phyloP scores from a whole-genome alignment of 2,888 invertebrate species.

The Serrognathus titanus region DNA sequence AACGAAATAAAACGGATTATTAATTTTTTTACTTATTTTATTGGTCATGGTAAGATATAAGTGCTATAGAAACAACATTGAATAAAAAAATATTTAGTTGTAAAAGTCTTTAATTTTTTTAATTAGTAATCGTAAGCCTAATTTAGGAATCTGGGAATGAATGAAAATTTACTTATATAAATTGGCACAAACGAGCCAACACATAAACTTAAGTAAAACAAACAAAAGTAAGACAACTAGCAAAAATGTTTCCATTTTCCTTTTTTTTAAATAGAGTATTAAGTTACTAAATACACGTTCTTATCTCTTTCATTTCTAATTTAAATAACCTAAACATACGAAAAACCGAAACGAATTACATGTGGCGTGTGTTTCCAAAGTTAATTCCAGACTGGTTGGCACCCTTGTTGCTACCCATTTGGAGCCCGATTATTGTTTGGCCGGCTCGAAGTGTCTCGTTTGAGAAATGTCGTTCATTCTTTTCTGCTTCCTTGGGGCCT shows the following conservation, averaged over 20 bases:
- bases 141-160: conserved; percentile 12
- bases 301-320: conserved; percentile 1
- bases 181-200: conserved; percentile 2
- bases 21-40: conserved; percentile 8
- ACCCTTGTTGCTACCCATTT: conserved; percentile 97
- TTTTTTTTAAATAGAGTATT: conserved; percentile 1
- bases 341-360: conserved; percentile 58
- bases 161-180: conserved; percentile 4
- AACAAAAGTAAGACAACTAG: no score
- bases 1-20: background rate
- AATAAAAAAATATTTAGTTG: conserved; percentile 18
- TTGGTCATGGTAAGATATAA: conserved; percentile 12
- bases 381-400: conserved; percentile 95
- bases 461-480: conserved; percentile 89
- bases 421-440: conserved; percentile 88
- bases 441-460: conserved; percentile 93
- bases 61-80: conserved; percentile 14
- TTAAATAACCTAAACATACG: conserved; percentile 5
- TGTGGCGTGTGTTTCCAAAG: conserved; percentile 95
- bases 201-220: no score
- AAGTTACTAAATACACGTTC: conserved; percentile 1
- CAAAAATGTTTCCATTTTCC: no score
- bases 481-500: conserved; percentile 95
- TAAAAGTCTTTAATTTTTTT: conserved; percentile 11
- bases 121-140: conserved; percentile 8